A percentile compares a stretch with the other conserved stretches of the same genome.
Evolutionary conservation across 2,797 vertebrate genomes (phyloP).

Genomic region (Trachops cirrhosus): DNA sequence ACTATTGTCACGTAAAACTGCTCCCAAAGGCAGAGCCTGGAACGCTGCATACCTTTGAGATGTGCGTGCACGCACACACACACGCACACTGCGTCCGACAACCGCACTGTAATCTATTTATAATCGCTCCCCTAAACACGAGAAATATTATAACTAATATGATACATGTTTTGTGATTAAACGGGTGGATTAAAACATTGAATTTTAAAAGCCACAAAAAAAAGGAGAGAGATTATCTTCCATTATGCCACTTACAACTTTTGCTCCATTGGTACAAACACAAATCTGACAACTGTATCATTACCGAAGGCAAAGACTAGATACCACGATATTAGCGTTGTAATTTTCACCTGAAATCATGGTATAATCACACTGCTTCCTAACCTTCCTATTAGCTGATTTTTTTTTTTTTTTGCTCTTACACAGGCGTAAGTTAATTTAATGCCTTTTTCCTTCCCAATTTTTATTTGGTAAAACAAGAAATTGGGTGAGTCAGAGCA

Average conservation of each 20-base stretch:
- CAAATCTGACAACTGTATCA: slow-evolving; percentile 60
- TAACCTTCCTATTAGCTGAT: slow-evolving; percentile 40
- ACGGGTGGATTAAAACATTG: slow-evolving; percentile 69
- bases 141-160: slow-evolving; percentile 68
- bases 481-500: slow-evolving; percentile 50
- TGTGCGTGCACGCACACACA: too few relatives aligned
- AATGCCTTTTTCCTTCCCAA: slow-evolving; percentile 46
- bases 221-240: slow-evolving; percentile 56
- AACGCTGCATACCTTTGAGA: neutral
- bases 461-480: slow-evolving; percentile 66
- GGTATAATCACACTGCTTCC: slow-evolving; percentile 21
- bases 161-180: slow-evolving; percentile 74
- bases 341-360: slow-evolving; percentile 72
- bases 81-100: neutral
- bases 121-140: slow-evolving; percentile 55
- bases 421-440: slow-evolving; percentile 50
- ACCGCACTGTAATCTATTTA: slow-evolving; percentile 39
- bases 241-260: slow-evolving; percentile 63
- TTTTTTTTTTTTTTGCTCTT: neutral
- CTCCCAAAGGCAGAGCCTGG: neutral
- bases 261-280: slow-evolving; percentile 45
- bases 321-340: neutral
- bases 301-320: slow-evolving; percentile 30
- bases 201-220: slow-evolving; percentile 59
- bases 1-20: neutral